A percentile compares a stretch with the other conserved stretches of the same genome.
These are phyloP conservation scores for Aradus depressus DNA, from an alignment of 2,888 invertebrate genomes.

Conservation along the genomic window DNA sequence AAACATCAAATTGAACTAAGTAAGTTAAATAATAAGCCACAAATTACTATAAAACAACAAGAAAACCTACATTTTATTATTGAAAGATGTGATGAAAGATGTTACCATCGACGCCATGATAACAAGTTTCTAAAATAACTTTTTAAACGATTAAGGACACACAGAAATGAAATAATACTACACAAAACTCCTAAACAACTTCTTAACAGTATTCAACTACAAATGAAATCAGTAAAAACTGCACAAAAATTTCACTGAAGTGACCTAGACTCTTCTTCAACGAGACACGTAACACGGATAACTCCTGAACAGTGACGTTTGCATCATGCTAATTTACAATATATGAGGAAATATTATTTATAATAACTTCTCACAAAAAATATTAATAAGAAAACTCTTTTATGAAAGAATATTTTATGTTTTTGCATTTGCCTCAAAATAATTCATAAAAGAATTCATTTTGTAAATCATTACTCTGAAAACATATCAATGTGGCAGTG, in stretches of 20 bases:
- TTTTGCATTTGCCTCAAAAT: too few species aligned
- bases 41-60: background rate
- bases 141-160: background rate
- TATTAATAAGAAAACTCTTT: background rate
- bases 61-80: constrained; percentile 24
- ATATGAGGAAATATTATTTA: background rate
- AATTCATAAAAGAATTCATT: too few species aligned
- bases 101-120: constrained; percentile 17
- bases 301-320: constrained; percentile 11
- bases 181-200: too few species aligned
- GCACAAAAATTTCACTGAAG: background rate
- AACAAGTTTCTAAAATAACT: background rate
- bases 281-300: constrained; percentile 2
- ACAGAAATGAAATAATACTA: too few species aligned
- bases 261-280: background rate
- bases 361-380: background rate
- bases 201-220: too few species aligned
- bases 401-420: background rate
- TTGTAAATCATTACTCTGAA: too few species aligned
- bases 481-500: too few species aligned
- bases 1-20: background rate
- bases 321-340: constrained; percentile 4
- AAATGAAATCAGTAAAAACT: background rate
- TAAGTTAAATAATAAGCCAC: background rate
- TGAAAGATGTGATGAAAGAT: constrained; percentile 23